Base-by-base conservation (phyloP, 1,140 invertebrate species). In the Octopus bimaculoides region DNA sequence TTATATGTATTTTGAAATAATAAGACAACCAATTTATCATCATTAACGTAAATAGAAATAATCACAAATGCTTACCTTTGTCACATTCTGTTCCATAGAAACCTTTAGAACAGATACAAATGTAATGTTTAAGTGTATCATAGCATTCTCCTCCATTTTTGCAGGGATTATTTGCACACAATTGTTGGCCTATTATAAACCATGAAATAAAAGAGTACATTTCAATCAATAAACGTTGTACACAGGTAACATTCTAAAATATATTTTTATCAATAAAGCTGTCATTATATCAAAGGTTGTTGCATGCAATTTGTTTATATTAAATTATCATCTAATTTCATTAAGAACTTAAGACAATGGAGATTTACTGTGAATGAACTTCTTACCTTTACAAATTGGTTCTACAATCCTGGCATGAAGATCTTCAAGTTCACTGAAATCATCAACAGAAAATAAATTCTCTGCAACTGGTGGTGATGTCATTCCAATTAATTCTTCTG, bases 111-210 rank as follows among this genome's bases (percentile, higher is more conserved):
- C 96, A 98, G 4, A 89, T 87, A 89, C 96, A 97, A 4, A 94
- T 95, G 85, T 89, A 86, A 79, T 86, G 84, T 94, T 92, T 93
- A 75, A 94, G 92, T 7, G 92, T 89, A 87, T 95, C 92, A 4
- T 90, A 85, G 87, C 95, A 96, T 1, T 91, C 92, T 3, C 93
- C 94, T 4, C 92, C 93, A 81, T 94, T 93, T 52, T 92, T 92
- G 87, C 96, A 97, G 14, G 95, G 95, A 10, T 91, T 88, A 87
- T 94, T 94, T 61, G 79, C 81, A 82, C 86, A 88, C 54, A 83
- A 54, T 73, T 88, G 84, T 5, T 76, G 26, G 83, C 86, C 87
- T 88, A 77, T 0, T 78, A 56, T n/a, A n/a, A 78, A 41, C 20
- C 8, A n/a, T 14, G n/a, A 75, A 74, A 74, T 20, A 74, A 12